Conservation (phyloP, 2,888 invertebrate genomes). For the Machimus rusticus region DNA sequence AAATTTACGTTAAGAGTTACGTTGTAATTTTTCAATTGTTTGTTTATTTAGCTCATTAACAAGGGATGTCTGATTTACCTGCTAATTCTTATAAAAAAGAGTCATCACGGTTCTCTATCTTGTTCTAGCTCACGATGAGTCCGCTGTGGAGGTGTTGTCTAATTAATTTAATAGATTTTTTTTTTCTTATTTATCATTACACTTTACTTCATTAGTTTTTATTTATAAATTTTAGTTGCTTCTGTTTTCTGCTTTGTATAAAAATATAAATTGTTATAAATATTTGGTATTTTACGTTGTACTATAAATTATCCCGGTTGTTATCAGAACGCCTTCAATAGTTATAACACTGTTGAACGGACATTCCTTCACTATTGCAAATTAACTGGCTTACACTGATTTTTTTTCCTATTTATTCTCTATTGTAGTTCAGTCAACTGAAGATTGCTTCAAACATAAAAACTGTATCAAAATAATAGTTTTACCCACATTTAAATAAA, state of each 20-base stretch:
- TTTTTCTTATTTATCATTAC: constrained; percentile 44
- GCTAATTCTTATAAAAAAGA: constrained; percentile 19
- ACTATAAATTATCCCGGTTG: constrained; percentile 65
- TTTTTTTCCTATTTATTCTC: neutral
- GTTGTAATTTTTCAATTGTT: neutral
- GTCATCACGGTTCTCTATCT: neutral
- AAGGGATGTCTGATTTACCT: constrained; percentile 23
- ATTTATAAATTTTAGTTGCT: constrained; percentile 29
- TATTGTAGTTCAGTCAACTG: neutral
- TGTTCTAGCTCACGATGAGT: neutral
- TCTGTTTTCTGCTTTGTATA: constrained; percentile 55
- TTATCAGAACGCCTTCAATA: constrained; percentile 46
- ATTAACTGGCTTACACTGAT: constrained; percentile 56
- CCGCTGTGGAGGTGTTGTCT: neutral
- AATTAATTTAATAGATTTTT: neutral
- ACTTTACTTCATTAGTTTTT: constrained; percentile 36
- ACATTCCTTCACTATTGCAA: constrained; percentile 60
- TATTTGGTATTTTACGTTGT: constrained; percentile 60
- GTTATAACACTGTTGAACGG: neutral
- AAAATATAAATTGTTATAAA: constrained; percentile 61
- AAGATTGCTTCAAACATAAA: neutral
- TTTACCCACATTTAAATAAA: constrained; percentile 10
- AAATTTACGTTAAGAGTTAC: neutral
- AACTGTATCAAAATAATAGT: neutral
- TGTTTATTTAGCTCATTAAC: neutral